Conservation (phyloP, 2,888 invertebrate species). For the Andrena dorsata region DNA sequence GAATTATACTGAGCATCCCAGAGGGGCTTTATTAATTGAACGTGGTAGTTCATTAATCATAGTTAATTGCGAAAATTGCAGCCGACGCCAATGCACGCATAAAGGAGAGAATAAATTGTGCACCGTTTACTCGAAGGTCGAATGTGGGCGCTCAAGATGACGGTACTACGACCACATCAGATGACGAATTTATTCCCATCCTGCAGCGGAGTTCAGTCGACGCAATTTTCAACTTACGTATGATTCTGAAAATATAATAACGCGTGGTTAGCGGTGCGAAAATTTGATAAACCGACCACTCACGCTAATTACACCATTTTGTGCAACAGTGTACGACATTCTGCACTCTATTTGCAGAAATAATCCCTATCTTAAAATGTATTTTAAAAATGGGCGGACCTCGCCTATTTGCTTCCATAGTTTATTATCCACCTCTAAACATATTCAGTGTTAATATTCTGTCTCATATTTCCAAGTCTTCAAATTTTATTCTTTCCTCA, state of each 20-base stretch:
- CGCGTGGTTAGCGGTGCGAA: not conserved
- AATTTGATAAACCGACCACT: not conserved
- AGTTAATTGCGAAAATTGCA: not conserved
- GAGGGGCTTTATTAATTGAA: conserved; percentile 3
- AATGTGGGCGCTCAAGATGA: conserved; percentile 56
- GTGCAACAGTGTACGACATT: too few species aligned
- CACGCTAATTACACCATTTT: too few species aligned
- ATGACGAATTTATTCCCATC: conserved; percentile 52
- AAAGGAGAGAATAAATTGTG: conserved; percentile 44
- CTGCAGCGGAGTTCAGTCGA: conserved; percentile 16
- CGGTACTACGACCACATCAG: conserved; percentile 21
- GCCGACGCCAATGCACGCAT: conserved; percentile 25
- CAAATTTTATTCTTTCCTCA: too few species aligned
- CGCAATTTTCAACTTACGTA: conserved; percentile 44
- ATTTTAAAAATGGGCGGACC: too few species aligned
- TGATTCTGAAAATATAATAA: conserved; percentile 44
- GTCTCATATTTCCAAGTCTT: too few species aligned
- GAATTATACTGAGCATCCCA: not conserved
- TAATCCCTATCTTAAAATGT: too few species aligned
- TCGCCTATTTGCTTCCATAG: too few species aligned
- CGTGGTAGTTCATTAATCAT: not conserved
- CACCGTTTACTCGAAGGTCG: conserved; percentile 53
- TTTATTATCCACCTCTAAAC: too few species aligned
- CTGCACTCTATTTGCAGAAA: too few species aligned
- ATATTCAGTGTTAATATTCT: too few species aligned